Evolutionary conservation across 2,888 invertebrate genomes (phyloP), one percentile per base, ranked within the genome.

Genomic region (Drosophila heteroneura): DNA sequence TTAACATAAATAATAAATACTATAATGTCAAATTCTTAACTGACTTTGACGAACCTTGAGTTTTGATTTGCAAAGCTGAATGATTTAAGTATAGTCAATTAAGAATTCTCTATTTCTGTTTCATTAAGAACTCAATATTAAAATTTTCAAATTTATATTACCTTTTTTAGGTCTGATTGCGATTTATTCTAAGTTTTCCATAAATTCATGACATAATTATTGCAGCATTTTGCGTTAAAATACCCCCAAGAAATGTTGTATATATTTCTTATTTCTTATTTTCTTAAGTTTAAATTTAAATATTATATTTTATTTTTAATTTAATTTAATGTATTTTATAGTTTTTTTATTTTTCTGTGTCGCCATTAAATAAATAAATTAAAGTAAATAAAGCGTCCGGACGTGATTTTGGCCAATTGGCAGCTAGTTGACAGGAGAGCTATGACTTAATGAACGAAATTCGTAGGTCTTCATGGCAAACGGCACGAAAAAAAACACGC

Each of bases 401-500:
- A 57, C 69, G 71, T 83, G 77, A 83, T 76, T 81, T 47, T 71
- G 26, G 37, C 49, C 35, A 52, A 64, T 56, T 70, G 51, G 35
- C 33, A 60, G 57, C 67, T 70, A 62, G 51, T 61, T 61, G 37
- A 44, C 14, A 32, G 47, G 54, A 39, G 33, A 54, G 51, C 60
- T 56, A 56, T 70, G 70, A 69, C 74, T 56, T 81, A 79, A 66
- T 79, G 74, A 66, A 35, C 26, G 32, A 26, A 30, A 37, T 26
- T 28, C 5, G 9, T 47, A 44, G 54, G 60, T 56, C 41, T 61
- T 67, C 67, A 54, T 65, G 49, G 65, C 54, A 57, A 68, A 51
- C 39, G 9, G 5, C 49, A 10, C 10, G n/a, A 41, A 41, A 41
- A 47, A 47, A 28, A 56, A 65, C 64, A 57, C 77, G 22, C 71